Evolutionary conservation across 92 coral and sea anemone species (phyloP).

Genomic region (Bergia puertoricense): DNA sequence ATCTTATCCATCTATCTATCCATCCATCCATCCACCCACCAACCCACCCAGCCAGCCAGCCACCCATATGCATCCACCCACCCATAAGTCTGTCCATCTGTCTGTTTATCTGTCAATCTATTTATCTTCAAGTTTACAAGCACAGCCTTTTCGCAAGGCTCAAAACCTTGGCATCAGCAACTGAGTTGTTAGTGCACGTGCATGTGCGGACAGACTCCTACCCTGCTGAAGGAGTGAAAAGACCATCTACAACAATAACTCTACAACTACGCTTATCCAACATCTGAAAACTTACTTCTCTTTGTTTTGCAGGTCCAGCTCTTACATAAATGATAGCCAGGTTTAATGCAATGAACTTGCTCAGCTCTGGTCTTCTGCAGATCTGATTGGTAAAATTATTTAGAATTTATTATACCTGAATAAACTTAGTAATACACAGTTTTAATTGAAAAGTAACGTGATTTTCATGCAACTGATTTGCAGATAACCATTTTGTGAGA

Average conservation of each 20-base stretch:
- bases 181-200: too few relatives aligned
- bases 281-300: slow-evolving; percentile 57
- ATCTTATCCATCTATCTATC: too few relatives aligned
- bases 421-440: not conserved
- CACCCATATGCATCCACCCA: too few relatives aligned
- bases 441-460: not conserved
- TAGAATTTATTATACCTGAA: not conserved
- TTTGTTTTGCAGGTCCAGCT: slow-evolving; percentile 71
- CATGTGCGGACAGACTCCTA: not conserved
- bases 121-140: too few relatives aligned
- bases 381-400: slow-evolving; percentile 42
- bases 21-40: too few relatives aligned
- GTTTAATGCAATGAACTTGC: slow-evolving; percentile 84
- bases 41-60: too few relatives aligned
- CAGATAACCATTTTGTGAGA: not conserved
- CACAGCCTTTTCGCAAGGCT: too few relatives aligned
- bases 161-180: too few relatives aligned
- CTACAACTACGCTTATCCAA: not conserved
- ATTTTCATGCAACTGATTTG: not conserved
- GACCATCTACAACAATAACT: not conserved
- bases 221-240: not conserved
- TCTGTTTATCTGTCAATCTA: too few relatives aligned
- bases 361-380: slow-evolving; percentile 78
- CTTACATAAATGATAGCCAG: slow-evolving; percentile 87
- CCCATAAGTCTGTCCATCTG: too few relatives aligned